Evolutionary conservation across 2,888 invertebrate species (phyloP), one percentile per base, ranked within the genome.

Genomic region (Neoascia interrupta): DNA sequence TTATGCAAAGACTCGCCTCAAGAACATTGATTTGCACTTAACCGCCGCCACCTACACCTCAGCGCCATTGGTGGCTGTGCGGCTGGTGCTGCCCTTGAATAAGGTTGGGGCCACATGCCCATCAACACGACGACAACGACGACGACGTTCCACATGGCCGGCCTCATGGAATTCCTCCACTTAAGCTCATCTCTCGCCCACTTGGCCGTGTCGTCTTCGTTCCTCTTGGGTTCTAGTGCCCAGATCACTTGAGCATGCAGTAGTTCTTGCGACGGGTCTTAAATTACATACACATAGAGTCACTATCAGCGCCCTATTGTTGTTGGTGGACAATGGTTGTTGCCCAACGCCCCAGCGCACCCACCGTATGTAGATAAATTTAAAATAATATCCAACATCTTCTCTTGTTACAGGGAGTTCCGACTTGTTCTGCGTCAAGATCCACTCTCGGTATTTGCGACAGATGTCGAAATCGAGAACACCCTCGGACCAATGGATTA

Each of bases 391-490:
- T 64, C 43, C 5, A n/a, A n/a, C 19, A 39, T 69, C 16, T 66
- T 70, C 31, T 63, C 43, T 69, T 37, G 37, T 92, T 92, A 1
- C 91, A 95, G 95, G 88, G 91, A 93, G 85, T 95, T 96, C 90
- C 92, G 92, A 84, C 89, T 96, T 86, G 91, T 93, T 84, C 90
- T 94, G 84, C 91, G 91, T 82, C 94, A 94, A 82, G 94, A 95
- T 88, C 92, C 92, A 16, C 91, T 91, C 82, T 91, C 91, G 28
- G 91, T 96, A 82, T 95, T 95, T 89, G 91, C 94, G 81, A 92
- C 93, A 53, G 94, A 94, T 86, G 93, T 93, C 60, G 91, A 93
- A 85, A 93, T 96, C 87, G 95, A 95, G 89, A 92, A 93, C 68
- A 92, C 93, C 8, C 89, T 91, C 49, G 94, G 94, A 54, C 91